Conservation (phyloP, 2,113 vertebrate species). For the Phyllostomus hastatus region DNA sequence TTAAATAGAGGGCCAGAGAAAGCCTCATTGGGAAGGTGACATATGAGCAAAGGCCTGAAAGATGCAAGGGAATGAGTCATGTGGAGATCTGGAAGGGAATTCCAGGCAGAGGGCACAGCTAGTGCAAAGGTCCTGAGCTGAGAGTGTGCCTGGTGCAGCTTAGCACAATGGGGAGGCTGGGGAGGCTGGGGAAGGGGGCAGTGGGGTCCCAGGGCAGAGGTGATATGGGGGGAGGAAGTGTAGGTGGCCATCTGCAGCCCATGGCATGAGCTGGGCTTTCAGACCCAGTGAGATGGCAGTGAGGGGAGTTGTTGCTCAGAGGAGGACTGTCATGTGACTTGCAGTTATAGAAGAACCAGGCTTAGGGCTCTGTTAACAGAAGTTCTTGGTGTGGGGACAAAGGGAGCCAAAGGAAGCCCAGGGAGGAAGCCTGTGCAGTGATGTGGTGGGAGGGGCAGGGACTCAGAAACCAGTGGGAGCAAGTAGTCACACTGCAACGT, state of each 20-base stretch:
- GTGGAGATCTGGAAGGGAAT: neutral
- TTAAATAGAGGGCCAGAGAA: neutral
- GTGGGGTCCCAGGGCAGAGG: neutral
- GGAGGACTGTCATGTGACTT: neutral
- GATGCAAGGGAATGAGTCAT: neutral
- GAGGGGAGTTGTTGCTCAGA: neutral
- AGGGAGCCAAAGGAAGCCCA: neutral
- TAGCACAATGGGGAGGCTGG: neutral
- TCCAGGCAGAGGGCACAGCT: neutral
- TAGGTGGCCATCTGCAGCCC: neutral
- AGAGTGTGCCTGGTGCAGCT: neutral
- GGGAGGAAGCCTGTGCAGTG: neutral
- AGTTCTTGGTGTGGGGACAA: neutral
- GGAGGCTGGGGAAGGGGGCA: neutral
- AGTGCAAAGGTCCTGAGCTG: neutral
- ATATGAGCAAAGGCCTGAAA: neutral
- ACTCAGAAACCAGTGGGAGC: neutral
- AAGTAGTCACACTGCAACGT: fast-evolving
- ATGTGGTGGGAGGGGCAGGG: neutral
- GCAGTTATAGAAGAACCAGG: neutral
- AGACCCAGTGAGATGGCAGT: neutral
- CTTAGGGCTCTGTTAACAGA: neutral
- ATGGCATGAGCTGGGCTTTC: neutral
- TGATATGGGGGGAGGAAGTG: too few species aligned
- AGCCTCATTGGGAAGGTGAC: neutral